These are phyloP conservation scores for Staurois parvus DNA, from an alignment of 2,797 vertebrate species.

Conservation along the genomic window DNA sequence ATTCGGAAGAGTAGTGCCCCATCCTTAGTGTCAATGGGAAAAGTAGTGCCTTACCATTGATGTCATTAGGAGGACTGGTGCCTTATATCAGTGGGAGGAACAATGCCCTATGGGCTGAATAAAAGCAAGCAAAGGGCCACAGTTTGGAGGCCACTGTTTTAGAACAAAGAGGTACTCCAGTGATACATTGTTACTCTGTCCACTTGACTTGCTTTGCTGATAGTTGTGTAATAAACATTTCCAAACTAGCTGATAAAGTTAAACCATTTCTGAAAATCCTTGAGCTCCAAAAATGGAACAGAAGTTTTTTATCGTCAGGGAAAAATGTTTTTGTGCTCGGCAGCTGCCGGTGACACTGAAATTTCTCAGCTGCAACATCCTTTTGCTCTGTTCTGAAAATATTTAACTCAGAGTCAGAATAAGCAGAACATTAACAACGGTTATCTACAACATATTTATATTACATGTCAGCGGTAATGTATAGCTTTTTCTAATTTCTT, in stretches of 20 bases:
- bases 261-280: constrained; percentile 3
- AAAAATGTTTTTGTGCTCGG: not conserved
- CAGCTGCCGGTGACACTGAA: constrained; percentile 48
- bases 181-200: not conserved
- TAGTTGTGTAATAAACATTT: constrained; percentile 24
- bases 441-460: constrained; percentile 40
- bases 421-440: not conserved
- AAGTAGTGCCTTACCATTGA: too few relatives aligned
- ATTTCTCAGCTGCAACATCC: constrained; percentile 23
- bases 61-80: too few relatives aligned
- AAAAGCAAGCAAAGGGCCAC: too few relatives aligned
- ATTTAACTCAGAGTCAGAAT: constrained; percentile 9
- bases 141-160: too few relatives aligned
- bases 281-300: not conserved
- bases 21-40: too few relatives aligned
- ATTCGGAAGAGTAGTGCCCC: too few relatives aligned
- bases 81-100: too few relatives aligned
- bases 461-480: constrained; percentile 13
- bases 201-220: not conserved
- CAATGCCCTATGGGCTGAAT: too few relatives aligned
- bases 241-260: constrained; percentile 20
- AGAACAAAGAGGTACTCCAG: too few relatives aligned
- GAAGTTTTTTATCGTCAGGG: not conserved
- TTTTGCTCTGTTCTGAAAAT: constrained; percentile 15
- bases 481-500: constrained; percentile 1